A percentile compares a stretch with the other conserved stretches of the same genome.
Evolutionary conservation across 1,140 invertebrate species (phyloP).

Genomic region (Drosophila sechellia): DNA sequence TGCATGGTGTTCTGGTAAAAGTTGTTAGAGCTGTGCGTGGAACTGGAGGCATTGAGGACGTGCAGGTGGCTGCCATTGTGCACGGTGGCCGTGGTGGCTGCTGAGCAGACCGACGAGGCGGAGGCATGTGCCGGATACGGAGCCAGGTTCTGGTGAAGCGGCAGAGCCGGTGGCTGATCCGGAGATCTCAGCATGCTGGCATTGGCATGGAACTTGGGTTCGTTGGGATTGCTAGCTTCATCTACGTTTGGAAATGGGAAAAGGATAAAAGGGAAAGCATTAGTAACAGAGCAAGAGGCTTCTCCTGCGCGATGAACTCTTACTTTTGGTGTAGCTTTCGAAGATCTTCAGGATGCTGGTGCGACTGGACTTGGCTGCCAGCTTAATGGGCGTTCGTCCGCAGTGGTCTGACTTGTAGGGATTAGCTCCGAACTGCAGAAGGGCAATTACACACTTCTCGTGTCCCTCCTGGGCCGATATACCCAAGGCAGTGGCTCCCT

Average conservation of each 20-base stretch:
- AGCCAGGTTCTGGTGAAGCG: slow-evolving; percentile 73
- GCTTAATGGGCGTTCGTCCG: slow-evolving; percentile 88
- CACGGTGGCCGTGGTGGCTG: slow-evolving; percentile 76
- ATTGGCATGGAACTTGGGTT: slow-evolving; percentile 82
- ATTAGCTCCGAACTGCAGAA: slow-evolving; percentile 95
- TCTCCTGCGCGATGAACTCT: slow-evolving; percentile 40
- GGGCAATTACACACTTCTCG: slow-evolving; percentile 93
- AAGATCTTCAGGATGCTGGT: slow-evolving; percentile 83
- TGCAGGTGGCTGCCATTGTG: slow-evolving; percentile 78
- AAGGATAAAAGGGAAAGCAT: slow-evolving; percentile 28
- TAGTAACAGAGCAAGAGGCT: slow-evolving; percentile 65
- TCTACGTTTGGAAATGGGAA: slow-evolving; percentile 43
- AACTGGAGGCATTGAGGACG: slow-evolving; percentile 81
- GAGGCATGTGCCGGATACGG: slow-evolving; percentile 75
- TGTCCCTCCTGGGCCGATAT: slow-evolving; percentile 95
- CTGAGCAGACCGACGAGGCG: slow-evolving; percentile 77
- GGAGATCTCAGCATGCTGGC: slow-evolving; percentile 81
- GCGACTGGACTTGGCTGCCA: slow-evolving; percentile 86
- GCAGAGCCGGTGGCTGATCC: slow-evolving; percentile 78
- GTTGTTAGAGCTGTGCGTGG: slow-evolving; percentile 84
- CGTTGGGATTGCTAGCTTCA: slow-evolving; percentile 82
- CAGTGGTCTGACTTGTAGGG: slow-evolving; percentile 96
- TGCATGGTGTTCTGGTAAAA: slow-evolving; percentile 85
- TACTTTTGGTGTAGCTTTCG: slow-evolving; percentile 84
- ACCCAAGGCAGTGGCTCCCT: slow-evolving; percentile 95